Evolutionary conservation across 1,140 invertebrate species (phyloP).

Genomic region (Arion vulgaris): DNA sequence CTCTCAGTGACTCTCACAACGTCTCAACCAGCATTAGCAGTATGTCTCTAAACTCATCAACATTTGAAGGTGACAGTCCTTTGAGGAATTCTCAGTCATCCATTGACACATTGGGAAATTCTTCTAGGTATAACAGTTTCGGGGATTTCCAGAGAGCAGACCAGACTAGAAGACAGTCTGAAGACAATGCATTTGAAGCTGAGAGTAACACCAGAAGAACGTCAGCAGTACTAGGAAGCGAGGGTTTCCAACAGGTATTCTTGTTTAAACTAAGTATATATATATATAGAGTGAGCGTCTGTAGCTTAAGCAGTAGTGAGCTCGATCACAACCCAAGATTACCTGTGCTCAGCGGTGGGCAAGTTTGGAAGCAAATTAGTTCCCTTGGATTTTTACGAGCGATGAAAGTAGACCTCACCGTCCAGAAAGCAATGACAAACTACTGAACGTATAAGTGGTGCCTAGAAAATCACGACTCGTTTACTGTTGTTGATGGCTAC

Average conservation of each 20-base stretch:
- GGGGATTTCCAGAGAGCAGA: not conserved
- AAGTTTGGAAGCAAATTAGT: no score
- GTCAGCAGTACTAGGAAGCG: slow-evolving; percentile 44
- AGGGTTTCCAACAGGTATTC: slow-evolving; percentile 23
- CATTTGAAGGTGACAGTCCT: slow-evolving; percentile 26
- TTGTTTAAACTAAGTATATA: not conserved
- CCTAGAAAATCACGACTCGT: no score
- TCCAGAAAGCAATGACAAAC: no score
- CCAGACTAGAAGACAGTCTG: not conserved
- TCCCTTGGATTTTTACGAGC: no score
- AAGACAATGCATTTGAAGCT: not conserved
- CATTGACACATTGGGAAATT: slow-evolving; percentile 2
- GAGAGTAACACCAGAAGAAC: slow-evolving; percentile 35
- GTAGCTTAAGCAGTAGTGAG: no score
- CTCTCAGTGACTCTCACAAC: slow-evolving; percentile 47
- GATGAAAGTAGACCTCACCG: no score
- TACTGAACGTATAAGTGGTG: no score
- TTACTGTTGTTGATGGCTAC: no score
- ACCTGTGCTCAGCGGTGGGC: no score
- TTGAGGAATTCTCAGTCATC: slow-evolving; percentile 18
- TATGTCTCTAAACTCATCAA: slow-evolving; percentile 38
- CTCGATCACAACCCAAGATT: no score
- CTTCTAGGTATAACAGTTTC: not conserved
- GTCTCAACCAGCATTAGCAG: slow-evolving; percentile 56
- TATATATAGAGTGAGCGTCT: no score